phyloP scores from a whole-genome alignment of 2,888 invertebrate species.

The Eristalis arbustorum region DNA sequence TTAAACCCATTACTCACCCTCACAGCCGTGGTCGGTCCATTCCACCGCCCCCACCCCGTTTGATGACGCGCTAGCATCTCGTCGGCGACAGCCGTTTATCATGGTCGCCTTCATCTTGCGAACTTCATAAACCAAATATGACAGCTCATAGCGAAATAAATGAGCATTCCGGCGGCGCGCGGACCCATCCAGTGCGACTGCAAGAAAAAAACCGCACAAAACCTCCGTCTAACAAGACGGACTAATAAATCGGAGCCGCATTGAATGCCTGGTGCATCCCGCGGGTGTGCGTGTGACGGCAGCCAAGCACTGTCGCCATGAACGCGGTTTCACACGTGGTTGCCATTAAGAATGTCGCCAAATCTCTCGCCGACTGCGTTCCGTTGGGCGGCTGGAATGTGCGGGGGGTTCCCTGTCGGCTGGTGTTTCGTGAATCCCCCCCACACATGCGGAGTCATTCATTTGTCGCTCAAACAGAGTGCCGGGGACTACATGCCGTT shows the following conservation, averaged over 20 bases:
- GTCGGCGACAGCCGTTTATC: conserved; percentile 60
- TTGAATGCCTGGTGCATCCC: conserved; percentile 49
- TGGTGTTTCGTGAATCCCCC: neutral
- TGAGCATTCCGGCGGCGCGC: conserved; percentile 34
- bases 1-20: conserved; percentile 68
- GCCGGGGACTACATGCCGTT: conserved; percentile 39
- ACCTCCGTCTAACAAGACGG: conserved; percentile 58
- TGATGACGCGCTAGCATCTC: conserved; percentile 52
- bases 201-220: neutral
- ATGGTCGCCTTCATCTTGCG: conserved; percentile 24
- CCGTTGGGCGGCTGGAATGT: neutral
- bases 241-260: conserved; percentile 61
- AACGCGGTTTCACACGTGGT: conserved; percentile 64
- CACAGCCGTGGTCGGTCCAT: conserved; percentile 11
- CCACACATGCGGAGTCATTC: conserved; percentile 57
- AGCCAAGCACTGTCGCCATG: conserved; percentile 17
- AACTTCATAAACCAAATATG: conserved; percentile 68
- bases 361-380: conserved; percentile 40
- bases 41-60: conserved; percentile 41
- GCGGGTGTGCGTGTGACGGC: neutral
- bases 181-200: conserved; percentile 7
- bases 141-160: conserved; percentile 59
- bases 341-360: conserved; percentile 68
- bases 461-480: conserved; percentile 51
- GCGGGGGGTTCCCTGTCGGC: neutral